Evolutionary conservation across 2,113 vertebrate species (phyloP), one percentile per base, ranked within the genome.

Genomic region (Siniperca knerii): DNA sequence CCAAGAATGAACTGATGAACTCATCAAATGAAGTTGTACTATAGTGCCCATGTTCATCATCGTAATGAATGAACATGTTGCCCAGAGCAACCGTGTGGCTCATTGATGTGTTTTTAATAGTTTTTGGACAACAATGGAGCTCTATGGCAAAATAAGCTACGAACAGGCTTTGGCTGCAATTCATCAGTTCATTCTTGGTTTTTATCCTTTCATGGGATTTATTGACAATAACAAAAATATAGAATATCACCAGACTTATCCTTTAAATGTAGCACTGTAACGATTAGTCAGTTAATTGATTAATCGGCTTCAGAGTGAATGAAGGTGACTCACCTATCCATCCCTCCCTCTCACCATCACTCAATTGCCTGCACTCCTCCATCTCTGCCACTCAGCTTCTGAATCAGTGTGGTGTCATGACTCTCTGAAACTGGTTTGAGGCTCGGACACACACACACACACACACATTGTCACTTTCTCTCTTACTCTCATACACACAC

Each of bases 371-470:
- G 64, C 79, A 82, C 77, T 79, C 80, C 81, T 86, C 74, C 89
- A 67, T 85, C 86, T 35, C 61, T 77, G 68, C 79, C 80, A 72
- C 44, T 80, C 61, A 79, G 72, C 90, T 77, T 84, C 89, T 91
- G 82, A 87, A 83, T 90, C 90, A 85, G 77, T 74, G 58, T n/a
- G 68, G 72, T 85, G 75, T 89, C 81, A 79, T 74, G 65, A 67
- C 72, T 87, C 68, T 67, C 4, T 60, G 52, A 82, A 58, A 80
- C 62, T 75, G 52, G 42, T 78, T 73, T 25, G 16, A 6, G 29
- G 78, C 68, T 75, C 8, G 4, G 50, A 70, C 66, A 76, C 23
- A 65, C 54, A 54, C 66, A 55, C 44, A 8, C 62, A 65, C 60
- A 48, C 75, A 58, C 69, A 60, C 65, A 40, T 20, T 33, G 10